Conservation (phyloP, 2,888 invertebrate species). For the Microdon myrmicae region DNA sequence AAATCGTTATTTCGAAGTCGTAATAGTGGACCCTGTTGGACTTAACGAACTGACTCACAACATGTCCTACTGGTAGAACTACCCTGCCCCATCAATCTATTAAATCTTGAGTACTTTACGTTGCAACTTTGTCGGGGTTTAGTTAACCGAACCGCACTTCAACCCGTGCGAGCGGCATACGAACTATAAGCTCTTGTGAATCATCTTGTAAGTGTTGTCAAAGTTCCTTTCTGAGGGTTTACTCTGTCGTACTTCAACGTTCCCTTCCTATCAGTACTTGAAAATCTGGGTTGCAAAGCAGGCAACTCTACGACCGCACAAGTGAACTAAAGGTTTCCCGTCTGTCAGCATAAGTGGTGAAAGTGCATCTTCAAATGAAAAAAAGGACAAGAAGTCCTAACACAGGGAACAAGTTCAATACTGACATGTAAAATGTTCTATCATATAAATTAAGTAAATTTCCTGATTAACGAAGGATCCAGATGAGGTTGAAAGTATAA, state of each 20-base stretch:
- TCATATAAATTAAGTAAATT: slow-evolving; percentile 41
- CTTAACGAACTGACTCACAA: neutral
- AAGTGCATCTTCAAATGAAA: slow-evolving; percentile 7
- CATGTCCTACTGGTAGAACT: slow-evolving; percentile 10
- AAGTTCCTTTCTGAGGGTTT: neutral
- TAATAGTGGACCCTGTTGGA: slow-evolving; percentile 17
- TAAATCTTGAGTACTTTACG: slow-evolving; percentile 9
- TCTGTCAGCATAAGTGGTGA: slow-evolving; percentile 14
- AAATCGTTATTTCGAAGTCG: slow-evolving; percentile 36
- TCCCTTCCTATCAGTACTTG: neutral
- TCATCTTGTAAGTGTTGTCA: slow-evolving; percentile 14
- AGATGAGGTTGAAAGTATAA: neutral
- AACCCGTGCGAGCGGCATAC: neutral
- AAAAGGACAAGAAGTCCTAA: slow-evolving; percentile 3
- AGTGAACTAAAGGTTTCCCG: slow-evolving; percentile 17
- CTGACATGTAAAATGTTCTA: slow-evolving; percentile 43
- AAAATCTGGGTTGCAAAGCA: slow-evolving; percentile 20
- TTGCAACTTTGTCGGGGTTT: too few relatives aligned
- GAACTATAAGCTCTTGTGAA: too few relatives aligned
- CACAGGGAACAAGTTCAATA: slow-evolving; percentile 43
- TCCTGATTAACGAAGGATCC: slow-evolving; percentile 21
- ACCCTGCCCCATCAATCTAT: slow-evolving; percentile 29
- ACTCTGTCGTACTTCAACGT: neutral
- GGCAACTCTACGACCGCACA: slow-evolving; percentile 24
- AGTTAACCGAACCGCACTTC: neutral